phyloP scores from a whole-genome alignment of 2,797 vertebrate genomes.

The Macropus fuliginosus region DNA sequence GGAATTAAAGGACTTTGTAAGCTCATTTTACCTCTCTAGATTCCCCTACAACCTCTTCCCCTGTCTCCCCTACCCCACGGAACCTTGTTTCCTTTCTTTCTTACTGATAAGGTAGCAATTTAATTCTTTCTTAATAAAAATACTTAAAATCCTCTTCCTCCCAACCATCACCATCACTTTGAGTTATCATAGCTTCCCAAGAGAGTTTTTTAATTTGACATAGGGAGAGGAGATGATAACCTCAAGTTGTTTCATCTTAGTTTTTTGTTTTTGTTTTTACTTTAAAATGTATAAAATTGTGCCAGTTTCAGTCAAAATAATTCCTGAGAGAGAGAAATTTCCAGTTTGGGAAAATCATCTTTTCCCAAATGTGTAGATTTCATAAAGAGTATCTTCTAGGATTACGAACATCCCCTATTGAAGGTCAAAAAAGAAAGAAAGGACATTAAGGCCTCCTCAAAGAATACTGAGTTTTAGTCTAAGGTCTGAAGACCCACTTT shows the following conservation, averaged over 20 bases:
- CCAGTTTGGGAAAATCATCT: conserved; percentile 10
- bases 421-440: conserved; percentile 38
- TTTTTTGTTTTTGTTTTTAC: background rate
- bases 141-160: conserved; percentile 16
- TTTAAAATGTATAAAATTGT: conserved; percentile 18
- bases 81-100: background rate
- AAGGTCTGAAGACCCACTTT: conserved; percentile 45
- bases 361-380: conserved; percentile 58
- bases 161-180: conserved; percentile 10
- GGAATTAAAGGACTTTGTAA: background rate
- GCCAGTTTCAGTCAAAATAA: background rate
- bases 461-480: conserved; percentile 11
- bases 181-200: background rate
- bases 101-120: background rate
- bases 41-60: background rate
- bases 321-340: conserved; percentile 22
- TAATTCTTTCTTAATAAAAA: conserved; percentile 31
- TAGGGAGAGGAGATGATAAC: background rate
- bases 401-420: background rate
- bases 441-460: conserved; percentile 37
- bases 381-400: conserved; percentile 13
- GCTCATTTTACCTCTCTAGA: background rate
- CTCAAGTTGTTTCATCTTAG: background rate
- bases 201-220: conserved; percentile 7
- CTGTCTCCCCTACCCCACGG: background rate